These are phyloP conservation scores for Fundulus diaphanus DNA, from an alignment of 2,797 vertebrate genomes.

Conservation along the genomic window DNA sequence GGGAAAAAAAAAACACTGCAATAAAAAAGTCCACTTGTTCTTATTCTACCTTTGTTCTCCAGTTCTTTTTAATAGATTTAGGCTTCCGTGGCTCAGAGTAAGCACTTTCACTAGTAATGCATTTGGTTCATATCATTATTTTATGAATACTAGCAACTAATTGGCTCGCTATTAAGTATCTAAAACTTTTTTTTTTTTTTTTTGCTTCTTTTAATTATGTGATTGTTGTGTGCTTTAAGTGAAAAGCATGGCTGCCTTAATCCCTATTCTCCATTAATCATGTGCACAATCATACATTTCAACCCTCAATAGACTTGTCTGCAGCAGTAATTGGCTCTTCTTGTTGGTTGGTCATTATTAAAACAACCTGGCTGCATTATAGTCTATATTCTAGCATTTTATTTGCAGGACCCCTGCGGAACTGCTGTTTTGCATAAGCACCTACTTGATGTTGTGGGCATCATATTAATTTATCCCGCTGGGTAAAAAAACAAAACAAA, in stretches of 20 bases:
- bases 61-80: not conserved
- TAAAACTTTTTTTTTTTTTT: not conserved
- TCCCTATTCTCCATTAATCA: not conserved
- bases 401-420: not conserved
- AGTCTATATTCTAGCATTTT: not conserved
- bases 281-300: not conserved
- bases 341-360: not conserved
- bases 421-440: not conserved
- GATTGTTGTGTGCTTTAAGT: not conserved
- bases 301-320: not conserved
- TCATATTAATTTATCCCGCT: not conserved
- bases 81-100: not conserved
- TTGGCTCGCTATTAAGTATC: not conserved
- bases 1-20: not conserved
- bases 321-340: not conserved
- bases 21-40: not conserved
- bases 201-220: not conserved
- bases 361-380: not conserved
- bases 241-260: not conserved
- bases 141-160: not conserved
- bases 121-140: not conserved
- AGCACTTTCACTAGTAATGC: not conserved
- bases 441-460: not conserved
- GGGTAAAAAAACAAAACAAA: not conserved
- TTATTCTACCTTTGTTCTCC: not conserved